Percentiles rank a stretch among this genome's conserved stretches.
Evolutionary conservation across 2,113 vertebrate genomes (phyloP).

Genomic region (Zapus hudsonius): DNA sequence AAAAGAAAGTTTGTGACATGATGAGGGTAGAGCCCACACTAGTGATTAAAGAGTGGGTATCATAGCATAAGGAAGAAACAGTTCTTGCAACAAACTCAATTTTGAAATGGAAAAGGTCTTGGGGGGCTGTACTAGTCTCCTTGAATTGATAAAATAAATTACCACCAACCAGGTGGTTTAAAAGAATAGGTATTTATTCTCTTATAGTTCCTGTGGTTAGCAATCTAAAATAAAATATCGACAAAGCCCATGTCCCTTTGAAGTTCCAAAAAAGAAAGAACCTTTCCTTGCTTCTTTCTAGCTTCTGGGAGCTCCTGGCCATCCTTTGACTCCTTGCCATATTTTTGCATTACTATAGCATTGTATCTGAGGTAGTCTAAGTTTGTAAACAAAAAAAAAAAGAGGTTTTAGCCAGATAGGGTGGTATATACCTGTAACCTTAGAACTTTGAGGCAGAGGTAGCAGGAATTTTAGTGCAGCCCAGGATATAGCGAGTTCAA

Average conservation of each 20-base stretch:
- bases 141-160: too few relatives aligned
- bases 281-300: not conserved
- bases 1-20: not conserved
- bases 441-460: too few relatives aligned
- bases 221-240: not conserved
- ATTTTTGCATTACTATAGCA: not conserved
- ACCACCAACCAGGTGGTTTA: not conserved
- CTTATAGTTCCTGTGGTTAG: not conserved
- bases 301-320: not conserved
- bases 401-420: not conserved
- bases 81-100: not conserved
- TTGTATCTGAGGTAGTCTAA: not conserved
- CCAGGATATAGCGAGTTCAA: too few relatives aligned
- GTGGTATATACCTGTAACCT: too few relatives aligned
- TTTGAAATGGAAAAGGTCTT: not conserved
- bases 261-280: not conserved
- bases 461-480: too few relatives aligned
- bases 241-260: not conserved
- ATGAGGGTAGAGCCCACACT: not conserved
- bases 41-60: accelerated
- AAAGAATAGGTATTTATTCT: not conserved
- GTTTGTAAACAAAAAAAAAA: not conserved
- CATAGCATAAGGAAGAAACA: not conserved
- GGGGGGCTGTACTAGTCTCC: not conserved
- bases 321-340: too few relatives aligned